Base-by-base conservation (phyloP, 1,140 invertebrate species). In the Atopsyche davidsoni region DNA sequence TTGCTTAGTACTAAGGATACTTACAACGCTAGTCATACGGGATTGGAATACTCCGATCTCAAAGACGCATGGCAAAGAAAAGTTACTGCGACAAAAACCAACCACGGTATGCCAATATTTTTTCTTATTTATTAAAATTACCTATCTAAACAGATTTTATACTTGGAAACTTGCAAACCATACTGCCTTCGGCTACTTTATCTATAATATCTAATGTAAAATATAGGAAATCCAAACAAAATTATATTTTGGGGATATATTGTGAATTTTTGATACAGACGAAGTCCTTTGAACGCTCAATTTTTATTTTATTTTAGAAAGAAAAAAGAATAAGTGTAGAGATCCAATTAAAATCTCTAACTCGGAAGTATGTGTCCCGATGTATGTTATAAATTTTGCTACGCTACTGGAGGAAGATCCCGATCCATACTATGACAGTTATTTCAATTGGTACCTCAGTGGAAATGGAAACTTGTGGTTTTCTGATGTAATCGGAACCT, bases 401-500 rank as follows among this genome's bases (percentile, higher is more conserved):
- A 44, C 43, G 23, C 40, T 58, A 17, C 21, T 58, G 25, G 22
- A 24, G 18, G 34, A 53, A 9, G 55, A 58, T 47, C 55, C 55
- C 0, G 55, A 58, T 46, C 34, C 31, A 28, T 51, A 53, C 35
- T 58, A 53, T 42, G 51, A 53, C 22, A 35, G 32, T 17, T 4
- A 42, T 43, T 53, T 51, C 13, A 53, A 58, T 45, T 58, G 55
- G 55, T 58, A 58, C 19, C 38, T 34, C 13, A 43, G 28, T 32
- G 55, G 55, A 11, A 51, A 49, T 44, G 55, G 55, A 13, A 58
- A 58, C 34, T 24, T 58, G 3, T 23, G 34, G 11, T 17, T 17
- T 1, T 13, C 32, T 11, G 18, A 24, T 21, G 31, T 50, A 17
- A 18, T 23, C 10, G 25, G 31, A 4, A 14, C 22, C n/a, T 28